Evolutionary conservation across 2,888 invertebrate species (phyloP).

Genomic region (Thumatha senex): DNA sequence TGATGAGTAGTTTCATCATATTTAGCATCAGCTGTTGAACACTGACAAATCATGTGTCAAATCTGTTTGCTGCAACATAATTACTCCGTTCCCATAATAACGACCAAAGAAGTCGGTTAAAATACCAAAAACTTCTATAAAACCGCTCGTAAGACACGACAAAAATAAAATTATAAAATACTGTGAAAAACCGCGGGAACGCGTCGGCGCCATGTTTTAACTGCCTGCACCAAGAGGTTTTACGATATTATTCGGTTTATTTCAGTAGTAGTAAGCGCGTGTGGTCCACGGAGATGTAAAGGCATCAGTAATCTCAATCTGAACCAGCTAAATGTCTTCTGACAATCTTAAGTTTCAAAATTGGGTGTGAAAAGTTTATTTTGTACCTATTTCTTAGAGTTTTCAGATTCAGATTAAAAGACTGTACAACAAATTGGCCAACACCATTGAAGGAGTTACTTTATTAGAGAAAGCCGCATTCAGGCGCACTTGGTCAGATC

Average conservation of each 20-base stretch:
- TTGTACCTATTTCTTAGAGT: too few relatives aligned
- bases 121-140: too few relatives aligned
- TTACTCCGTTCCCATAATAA: too few relatives aligned
- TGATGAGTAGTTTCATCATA: too few relatives aligned
- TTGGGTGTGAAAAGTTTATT: too few relatives aligned
- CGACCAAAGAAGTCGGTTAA: too few relatives aligned
- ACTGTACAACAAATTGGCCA: not conserved
- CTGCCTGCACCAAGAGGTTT: slow-evolving; percentile 29
- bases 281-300: slow-evolving; percentile 7
- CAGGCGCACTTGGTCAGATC: not conserved
- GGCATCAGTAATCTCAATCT: not conserved
- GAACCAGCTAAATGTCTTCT: too few relatives aligned
- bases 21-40: too few relatives aligned
- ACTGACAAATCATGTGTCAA: too few relatives aligned
- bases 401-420: slow-evolving; percentile 1
- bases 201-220: slow-evolving; percentile 22
- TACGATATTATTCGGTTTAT: slow-evolving; percentile 43
- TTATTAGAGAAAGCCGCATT: not conserved
- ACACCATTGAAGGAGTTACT: not conserved
- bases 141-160: not conserved
- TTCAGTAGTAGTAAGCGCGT: slow-evolving; percentile 37
- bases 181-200: slow-evolving; percentile 31
- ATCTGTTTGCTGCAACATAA: too few relatives aligned
- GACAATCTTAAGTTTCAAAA: too few relatives aligned
- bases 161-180: slow-evolving; percentile 17